Base-by-base conservation (phyloP, 1,140 invertebrate genomes). In the Drosophila aff. region DNA sequence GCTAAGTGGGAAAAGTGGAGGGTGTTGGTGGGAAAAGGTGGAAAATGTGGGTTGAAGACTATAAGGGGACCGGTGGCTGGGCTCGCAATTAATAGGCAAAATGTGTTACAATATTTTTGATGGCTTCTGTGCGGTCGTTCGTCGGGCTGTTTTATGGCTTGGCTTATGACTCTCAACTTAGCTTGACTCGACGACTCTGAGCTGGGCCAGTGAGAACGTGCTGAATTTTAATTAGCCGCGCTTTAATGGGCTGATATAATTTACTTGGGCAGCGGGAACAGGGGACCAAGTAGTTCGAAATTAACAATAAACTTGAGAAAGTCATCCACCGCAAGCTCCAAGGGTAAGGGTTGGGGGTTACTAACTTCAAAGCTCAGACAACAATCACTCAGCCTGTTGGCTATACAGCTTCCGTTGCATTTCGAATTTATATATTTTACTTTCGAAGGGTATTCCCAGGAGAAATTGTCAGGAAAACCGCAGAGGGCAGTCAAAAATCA, bases 51-150 rank as follows among this genome's bases (percentile, higher is more conserved):
- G 26, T 23, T 23, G 38, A 57, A 57, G 31, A 53, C 63, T 67
- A 33, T 43, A 49, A 40, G 33, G 49, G 50, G 55, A 38, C 40
- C 40, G 47, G 53, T 52, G 64, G 33, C 49, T 28, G 40, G 31
- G 47, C 36, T 49, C 50, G 72, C 77, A 89, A 90, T 87, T 87
- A 87, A 87, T 90, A 87, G 81, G 85, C 69, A 79, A 89, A 87
- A 79, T 89, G 84, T 89, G 81, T 66, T 87, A 81, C 84, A 87
- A 87, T 87, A 89, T 89, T 89, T 87, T 78, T 90, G 85, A 87
- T 89, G 81, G 78, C 78, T 78, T 74, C 77, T 62, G 53, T 67
- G 72, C 55, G 69, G 74, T 77, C 74, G 61, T 64, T 64, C 43
- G 59, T 50, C 77, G 66, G 83, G 68, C 80, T 87, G 65, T 83